Evolutionary conservation across 2,113 vertebrate genomes (phyloP).

Genomic region (Brachyhypopomus gauderio): DNA sequence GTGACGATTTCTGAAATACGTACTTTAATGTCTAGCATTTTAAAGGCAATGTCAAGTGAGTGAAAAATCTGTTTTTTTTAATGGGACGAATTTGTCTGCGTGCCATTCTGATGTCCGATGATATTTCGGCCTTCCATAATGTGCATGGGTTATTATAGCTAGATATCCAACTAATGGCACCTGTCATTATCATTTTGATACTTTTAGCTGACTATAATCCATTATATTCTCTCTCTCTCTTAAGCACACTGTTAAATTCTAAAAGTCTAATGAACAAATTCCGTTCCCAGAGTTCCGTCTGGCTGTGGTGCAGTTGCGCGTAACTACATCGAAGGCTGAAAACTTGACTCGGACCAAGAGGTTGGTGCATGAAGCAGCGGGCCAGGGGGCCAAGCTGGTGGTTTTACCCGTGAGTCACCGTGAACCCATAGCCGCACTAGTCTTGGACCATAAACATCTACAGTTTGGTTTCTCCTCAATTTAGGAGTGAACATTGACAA

Average conservation of each 20-base stretch:
- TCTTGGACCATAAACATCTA: not conserved
- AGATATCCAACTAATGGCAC: too few species aligned
- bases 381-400: constrained; percentile 84
- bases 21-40: constrained; percentile 60
- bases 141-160: too few species aligned
- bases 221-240: not conserved
- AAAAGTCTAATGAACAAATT: not conserved
- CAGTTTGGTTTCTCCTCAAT: not conserved
- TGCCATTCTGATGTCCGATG: too few species aligned
- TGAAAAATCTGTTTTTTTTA: constrained; percentile 1
- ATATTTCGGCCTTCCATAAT: too few species aligned
- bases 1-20: not conserved
- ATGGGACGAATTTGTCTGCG: not conserved
- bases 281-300: constrained; percentile 85
- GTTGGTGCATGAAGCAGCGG: constrained; percentile 84
- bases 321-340: constrained; percentile 83
- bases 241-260: not conserved
- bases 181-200: too few species aligned
- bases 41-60: constrained; percentile 74
- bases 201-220: too few species aligned
- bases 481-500: not conserved
- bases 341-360: constrained; percentile 81
- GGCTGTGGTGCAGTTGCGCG: constrained; percentile 88
- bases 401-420: constrained; percentile 86
- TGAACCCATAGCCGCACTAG: not conserved